Evolutionary conservation across 2,797 vertebrate species (phyloP).

Genomic region (Melanotaenia nigrans): DNA sequence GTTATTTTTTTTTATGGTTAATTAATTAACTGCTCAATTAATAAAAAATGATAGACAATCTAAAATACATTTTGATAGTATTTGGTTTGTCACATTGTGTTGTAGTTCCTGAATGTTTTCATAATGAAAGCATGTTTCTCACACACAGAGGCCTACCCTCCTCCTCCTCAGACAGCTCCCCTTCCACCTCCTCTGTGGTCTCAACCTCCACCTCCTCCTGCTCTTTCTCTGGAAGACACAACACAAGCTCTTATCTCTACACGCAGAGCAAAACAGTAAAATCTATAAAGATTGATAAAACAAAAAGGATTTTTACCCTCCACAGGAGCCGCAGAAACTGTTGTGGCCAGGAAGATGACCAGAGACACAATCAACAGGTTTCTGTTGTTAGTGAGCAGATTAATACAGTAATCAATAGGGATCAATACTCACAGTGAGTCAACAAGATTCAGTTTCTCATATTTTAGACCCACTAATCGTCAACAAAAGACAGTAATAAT

Average conservation of each 20-base stretch:
- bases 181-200: slow-evolving; percentile 75
- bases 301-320: slow-evolving; percentile 72
- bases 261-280: neutral
- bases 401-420: neutral
- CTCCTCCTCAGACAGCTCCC: slow-evolving; percentile 84
- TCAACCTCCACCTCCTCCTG: slow-evolving; percentile 78
- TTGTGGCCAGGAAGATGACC: slow-evolving; percentile 68
- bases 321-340: slow-evolving; percentile 75
- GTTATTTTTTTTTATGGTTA: neutral
- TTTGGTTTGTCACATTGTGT: too few species aligned
- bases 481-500: neutral
- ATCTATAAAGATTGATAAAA: neutral
- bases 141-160: slow-evolving; percentile 73
- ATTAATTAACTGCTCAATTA: neutral
- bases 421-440: neutral
- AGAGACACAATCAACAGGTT: slow-evolving; percentile 75
- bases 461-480: neutral
- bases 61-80: neutral
- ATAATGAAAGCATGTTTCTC: slow-evolving; percentile 12
- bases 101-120: slow-evolving; percentile 1
- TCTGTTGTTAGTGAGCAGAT: slow-evolving; percentile 59
- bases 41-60: neutral
- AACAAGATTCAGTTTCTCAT: neutral
- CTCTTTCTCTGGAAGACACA: slow-evolving; percentile 80
- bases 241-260: neutral